Conservation (phyloP, 2,888 invertebrate genomes). For the Drosophila niveifrons region DNA sequence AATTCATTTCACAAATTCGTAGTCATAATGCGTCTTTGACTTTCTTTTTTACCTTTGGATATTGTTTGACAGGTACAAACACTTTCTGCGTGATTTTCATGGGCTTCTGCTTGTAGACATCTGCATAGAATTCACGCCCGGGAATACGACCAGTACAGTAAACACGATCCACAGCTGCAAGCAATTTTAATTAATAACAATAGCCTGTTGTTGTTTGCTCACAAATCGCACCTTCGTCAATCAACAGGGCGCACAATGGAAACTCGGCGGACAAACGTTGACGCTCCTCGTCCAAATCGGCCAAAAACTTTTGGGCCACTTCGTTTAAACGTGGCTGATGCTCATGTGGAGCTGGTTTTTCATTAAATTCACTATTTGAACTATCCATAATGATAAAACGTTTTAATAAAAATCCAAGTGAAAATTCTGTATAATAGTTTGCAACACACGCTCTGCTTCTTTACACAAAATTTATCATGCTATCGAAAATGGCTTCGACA, state of each 20-base stretch:
- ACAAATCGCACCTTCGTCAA: slow-evolving; percentile 78
- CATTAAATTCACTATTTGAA: slow-evolving; percentile 56
- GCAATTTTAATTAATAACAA: background rate
- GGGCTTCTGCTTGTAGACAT: slow-evolving; percentile 89
- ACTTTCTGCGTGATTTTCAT: slow-evolving; percentile 84
- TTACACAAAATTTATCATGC: background rate
- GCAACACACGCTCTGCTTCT: slow-evolving; percentile 23
- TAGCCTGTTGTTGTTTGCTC: background rate
- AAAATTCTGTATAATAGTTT: slow-evolving; percentile 63
- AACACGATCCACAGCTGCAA: slow-evolving; percentile 90
- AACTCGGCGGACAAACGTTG: slow-evolving; percentile 77
- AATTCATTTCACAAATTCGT: background rate
- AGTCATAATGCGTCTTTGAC: background rate
- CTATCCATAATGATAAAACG: slow-evolving; percentile 49
- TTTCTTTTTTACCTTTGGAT: slow-evolving; percentile 82
- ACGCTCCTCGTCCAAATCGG: slow-evolving; percentile 79
- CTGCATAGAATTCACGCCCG: slow-evolving; percentile 89
- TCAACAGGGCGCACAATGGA: slow-evolving; percentile 80
- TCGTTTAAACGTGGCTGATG: slow-evolving; percentile 82
- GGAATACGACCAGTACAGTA: slow-evolving; percentile 90
- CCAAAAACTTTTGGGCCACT: slow-evolving; percentile 81
- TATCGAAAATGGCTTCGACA: slow-evolving; percentile 13
- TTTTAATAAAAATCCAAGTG: slow-evolving; percentile 30
- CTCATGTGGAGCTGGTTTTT: slow-evolving; percentile 60
- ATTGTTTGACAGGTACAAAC: slow-evolving; percentile 85